Percentiles rank a stretch among this genome's conserved stretches.
phyloP scores from a whole-genome alignment of 2,888 invertebrate species.

The Cecidostiba fungosa region DNA sequence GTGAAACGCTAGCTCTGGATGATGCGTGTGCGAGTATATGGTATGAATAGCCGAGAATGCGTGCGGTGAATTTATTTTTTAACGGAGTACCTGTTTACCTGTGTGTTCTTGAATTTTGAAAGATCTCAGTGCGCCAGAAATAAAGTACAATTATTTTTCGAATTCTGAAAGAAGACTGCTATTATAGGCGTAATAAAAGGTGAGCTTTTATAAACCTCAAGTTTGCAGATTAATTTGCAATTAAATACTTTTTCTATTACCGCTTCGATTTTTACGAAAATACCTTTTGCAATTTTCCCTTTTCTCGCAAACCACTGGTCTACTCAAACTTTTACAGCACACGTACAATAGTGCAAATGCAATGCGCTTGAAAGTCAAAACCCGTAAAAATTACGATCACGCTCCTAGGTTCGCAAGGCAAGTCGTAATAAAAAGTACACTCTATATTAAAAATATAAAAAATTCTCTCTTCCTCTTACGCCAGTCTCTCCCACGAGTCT shows the following conservation, averaged over 20 bases:
- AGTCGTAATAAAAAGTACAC: slow-evolving; percentile 1
- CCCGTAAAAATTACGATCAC: slow-evolving; percentile 3
- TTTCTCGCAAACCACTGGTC: not conserved
- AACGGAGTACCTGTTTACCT: too few species aligned
- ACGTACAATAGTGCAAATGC: not conserved
- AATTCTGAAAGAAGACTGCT: too few species aligned
- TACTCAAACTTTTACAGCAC: not conserved
- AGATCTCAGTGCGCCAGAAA: too few species aligned
- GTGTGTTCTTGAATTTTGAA: too few species aligned
- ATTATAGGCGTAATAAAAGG: too few species aligned
- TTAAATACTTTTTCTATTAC: too few species aligned
- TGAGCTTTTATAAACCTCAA: too few species aligned
- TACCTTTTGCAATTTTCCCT: not conserved
- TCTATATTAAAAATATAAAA: slow-evolving; percentile 19
- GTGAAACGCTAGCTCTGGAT: not conserved
- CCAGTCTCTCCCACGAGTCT: not conserved
- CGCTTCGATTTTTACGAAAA: not conserved
- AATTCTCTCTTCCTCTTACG: not conserved
- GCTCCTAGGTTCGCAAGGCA: not conserved
- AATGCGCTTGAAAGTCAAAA: not conserved
- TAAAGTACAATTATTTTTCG: too few species aligned
- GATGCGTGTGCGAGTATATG: not conserved
- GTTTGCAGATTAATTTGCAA: too few species aligned
- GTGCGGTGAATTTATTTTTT: not conserved
- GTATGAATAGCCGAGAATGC: not conserved